Percentiles rank a stretch among this genome's conserved stretches.
Evolutionary conservation across 2,113 vertebrate species (phyloP).

Genomic region (Sebastes schlegelii): DNA sequence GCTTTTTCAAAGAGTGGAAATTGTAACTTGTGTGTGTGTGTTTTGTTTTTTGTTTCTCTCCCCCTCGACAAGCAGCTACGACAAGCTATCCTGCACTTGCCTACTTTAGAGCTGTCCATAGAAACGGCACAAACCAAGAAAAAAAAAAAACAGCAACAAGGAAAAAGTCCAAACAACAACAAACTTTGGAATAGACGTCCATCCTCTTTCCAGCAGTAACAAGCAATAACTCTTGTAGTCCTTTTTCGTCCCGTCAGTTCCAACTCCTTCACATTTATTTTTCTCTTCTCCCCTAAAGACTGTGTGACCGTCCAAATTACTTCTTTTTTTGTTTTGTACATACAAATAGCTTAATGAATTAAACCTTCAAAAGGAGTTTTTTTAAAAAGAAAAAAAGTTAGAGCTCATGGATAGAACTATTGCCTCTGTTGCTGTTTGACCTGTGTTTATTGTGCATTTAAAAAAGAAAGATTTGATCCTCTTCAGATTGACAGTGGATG

Average conservation of each 20-base stretch:
- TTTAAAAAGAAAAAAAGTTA: slow-evolving; percentile 64
- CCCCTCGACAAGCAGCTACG: slow-evolving; percentile 76
- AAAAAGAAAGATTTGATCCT: slow-evolving; percentile 71
- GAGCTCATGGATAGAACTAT: slow-evolving; percentile 78
- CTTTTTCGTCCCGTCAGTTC: slow-evolving; percentile 54
- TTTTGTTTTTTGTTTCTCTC: slow-evolving; percentile 57
- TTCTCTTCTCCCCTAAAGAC: slow-evolving; percentile 50
- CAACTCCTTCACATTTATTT: slow-evolving; percentile 8
- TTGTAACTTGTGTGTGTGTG: slow-evolving; percentile 52
- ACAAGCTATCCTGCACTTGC: slow-evolving; percentile 80
- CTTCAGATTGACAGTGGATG: slow-evolving; percentile 65
- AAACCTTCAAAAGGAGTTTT: slow-evolving; percentile 66
- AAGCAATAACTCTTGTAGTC: slow-evolving; percentile 84
- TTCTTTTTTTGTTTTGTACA: slow-evolving; percentile 76
- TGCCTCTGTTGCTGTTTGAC: slow-evolving; percentile 84
- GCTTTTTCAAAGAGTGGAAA: slow-evolving; percentile 66
- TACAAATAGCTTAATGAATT: slow-evolving; percentile 83
- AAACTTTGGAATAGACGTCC: slow-evolving; percentile 69
- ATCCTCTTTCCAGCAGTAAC: slow-evolving; percentile 81
- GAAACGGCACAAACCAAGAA: slow-evolving; percentile 73
- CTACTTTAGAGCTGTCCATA: slow-evolving; percentile 75
- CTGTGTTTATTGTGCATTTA: slow-evolving; percentile 85
- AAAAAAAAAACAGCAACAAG: slow-evolving; percentile 52
- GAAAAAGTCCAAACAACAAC: slow-evolving; percentile 49
- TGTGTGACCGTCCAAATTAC: slow-evolving; percentile 70